Evolutionary conservation across 2,797 vertebrate species (phyloP).

Genomic region (Mastacembelus armatus): DNA sequence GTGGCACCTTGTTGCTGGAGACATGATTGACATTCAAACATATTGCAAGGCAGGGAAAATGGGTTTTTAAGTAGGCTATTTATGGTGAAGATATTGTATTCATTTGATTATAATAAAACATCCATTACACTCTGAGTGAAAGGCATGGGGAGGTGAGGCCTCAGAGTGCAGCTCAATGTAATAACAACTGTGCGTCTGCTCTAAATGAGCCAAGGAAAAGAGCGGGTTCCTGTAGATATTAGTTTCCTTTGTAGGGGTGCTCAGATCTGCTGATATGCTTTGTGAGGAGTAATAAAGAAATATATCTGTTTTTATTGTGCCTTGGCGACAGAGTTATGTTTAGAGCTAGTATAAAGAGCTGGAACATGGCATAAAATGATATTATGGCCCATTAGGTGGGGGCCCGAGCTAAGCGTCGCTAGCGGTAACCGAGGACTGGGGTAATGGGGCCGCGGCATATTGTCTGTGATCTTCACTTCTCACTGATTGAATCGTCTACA

Average conservation of each 20-base stretch:
- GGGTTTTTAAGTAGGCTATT: constrained; percentile 86
- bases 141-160: constrained; percentile 63
- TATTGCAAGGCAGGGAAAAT: constrained; percentile 80
- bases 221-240: constrained; percentile 75
- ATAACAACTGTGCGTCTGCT: constrained; percentile 76
- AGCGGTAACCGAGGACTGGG: constrained; percentile 76
- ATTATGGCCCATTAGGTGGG: constrained; percentile 84
- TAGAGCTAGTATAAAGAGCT: constrained; percentile 82
- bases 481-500: constrained; percentile 81
- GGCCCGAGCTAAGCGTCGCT: constrained; percentile 74
- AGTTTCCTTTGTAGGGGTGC: constrained; percentile 76
- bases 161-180: constrained; percentile 77
- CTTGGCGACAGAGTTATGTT: constrained; percentile 82
- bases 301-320: constrained; percentile 85
- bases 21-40: constrained; percentile 81
- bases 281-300: constrained; percentile 84
- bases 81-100: constrained; percentile 83
- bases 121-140: constrained; percentile 79
- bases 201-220: constrained; percentile 68
- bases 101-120: constrained; percentile 88
- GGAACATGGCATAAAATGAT: constrained; percentile 82
- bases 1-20: constrained; percentile 71
- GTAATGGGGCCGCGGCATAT: constrained; percentile 81
- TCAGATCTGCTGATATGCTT: constrained; percentile 77
- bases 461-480: constrained; percentile 80